Percentiles rank a stretch among this genome's conserved stretches.
These are phyloP conservation scores for Nanorana parkeri DNA, from an alignment of 2,113 vertebrate species.

Conservation along the genomic window DNA sequence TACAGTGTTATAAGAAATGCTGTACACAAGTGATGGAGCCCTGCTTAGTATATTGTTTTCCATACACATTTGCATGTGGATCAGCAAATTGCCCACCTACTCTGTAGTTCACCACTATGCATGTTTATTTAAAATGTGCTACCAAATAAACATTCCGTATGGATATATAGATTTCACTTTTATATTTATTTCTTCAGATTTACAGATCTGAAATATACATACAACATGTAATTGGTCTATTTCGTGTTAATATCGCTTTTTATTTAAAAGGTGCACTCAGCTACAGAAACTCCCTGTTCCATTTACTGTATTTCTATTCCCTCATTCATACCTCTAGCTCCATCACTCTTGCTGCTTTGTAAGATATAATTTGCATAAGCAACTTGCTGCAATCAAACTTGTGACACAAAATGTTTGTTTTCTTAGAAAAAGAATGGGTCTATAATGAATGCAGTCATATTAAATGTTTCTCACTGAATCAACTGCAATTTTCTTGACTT, in stretches of 20 bases:
- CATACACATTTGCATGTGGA: too few relatives aligned
- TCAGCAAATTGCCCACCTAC: too few relatives aligned
- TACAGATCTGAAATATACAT: not conserved
- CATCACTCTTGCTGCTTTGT: conserved; percentile 9
- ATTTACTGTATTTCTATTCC: not conserved
- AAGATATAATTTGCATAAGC: conserved; percentile 49
- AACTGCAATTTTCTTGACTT: conserved; percentile 35
- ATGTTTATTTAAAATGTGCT: too few relatives aligned
- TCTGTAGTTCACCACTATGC: too few relatives aligned
- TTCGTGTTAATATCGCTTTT: conserved; percentile 3
- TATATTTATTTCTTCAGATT: not conserved
- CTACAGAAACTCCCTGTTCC: not conserved
- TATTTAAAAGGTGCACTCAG: not conserved
- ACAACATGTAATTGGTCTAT: conserved; percentile 5
- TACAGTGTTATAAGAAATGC: too few relatives aligned
- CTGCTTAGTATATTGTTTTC: too few relatives aligned
- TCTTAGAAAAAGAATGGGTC: conserved; percentile 37
- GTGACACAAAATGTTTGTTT: conserved; percentile 37
- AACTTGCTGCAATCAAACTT: conserved; percentile 49
- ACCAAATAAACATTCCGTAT: too few relatives aligned
- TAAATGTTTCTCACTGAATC: conserved; percentile 44
- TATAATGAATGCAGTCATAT: conserved; percentile 48
- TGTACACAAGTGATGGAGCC: too few relatives aligned
- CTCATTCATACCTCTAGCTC: conserved; percentile 4
- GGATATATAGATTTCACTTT: too few relatives aligned